Evolutionary conservation across 2,797 vertebrate genomes (phyloP).

Genomic region (Remorina albescens): DNA sequence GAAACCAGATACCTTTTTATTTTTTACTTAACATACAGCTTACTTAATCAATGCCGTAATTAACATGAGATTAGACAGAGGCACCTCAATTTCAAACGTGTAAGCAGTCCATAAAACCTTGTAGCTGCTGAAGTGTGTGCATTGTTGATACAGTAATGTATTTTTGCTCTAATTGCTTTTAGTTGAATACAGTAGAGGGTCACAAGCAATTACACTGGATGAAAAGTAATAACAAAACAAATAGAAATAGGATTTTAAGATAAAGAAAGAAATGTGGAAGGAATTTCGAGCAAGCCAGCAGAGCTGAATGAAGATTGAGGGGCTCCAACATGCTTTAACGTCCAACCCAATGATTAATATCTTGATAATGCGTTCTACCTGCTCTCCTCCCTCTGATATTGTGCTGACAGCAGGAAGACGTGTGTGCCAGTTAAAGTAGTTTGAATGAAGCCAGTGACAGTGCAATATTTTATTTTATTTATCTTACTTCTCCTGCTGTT

Average conservation of each 20-base stretch:
- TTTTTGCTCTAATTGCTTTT: constrained; percentile 57
- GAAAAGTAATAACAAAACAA: constrained; percentile 67
- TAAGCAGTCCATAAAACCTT: constrained; percentile 18
- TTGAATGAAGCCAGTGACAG: constrained; percentile 74
- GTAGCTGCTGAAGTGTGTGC: constrained; percentile 32
- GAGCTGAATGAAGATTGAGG: constrained; percentile 55
- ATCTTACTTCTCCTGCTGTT: constrained; percentile 72
- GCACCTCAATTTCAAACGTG: constrained; percentile 28
- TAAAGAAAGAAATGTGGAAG: constrained; percentile 31
- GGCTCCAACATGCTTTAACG: constrained; percentile 56
- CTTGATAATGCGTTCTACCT: constrained; percentile 70
- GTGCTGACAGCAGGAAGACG: constrained; percentile 73
- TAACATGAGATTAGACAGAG: constrained; percentile 7
- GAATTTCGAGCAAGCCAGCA: constrained; percentile 42
- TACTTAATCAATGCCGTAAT: constrained; percentile 23
- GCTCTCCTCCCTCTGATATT: constrained; percentile 62
- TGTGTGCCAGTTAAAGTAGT: constrained; percentile 70
- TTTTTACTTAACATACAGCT: no score
- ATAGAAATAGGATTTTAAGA: constrained; percentile 48
- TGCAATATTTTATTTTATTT: constrained; percentile 84
- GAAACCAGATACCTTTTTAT: neutral
- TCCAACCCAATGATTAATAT: constrained; percentile 77
- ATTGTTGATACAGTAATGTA: constrained; percentile 51
- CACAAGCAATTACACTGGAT: constrained; percentile 62
- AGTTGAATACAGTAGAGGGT: constrained; percentile 57